Base-by-base conservation (phyloP, 2,888 invertebrate genomes). In the Platypus cylindrus region DNA sequence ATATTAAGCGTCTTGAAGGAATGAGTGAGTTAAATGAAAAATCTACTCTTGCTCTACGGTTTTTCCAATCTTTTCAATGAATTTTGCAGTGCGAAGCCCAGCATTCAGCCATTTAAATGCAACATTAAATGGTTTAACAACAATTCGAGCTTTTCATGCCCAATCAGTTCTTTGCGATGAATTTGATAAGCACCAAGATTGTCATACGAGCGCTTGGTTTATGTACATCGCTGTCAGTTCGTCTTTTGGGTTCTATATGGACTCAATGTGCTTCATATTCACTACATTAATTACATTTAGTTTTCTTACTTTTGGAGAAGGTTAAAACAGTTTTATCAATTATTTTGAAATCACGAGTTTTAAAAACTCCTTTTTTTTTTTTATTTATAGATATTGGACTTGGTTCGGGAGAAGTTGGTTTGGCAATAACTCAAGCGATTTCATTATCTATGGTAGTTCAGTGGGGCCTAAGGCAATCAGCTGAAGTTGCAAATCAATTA, bases 381-480 rank as follows among this genome's bases (percentile, higher is more conserved):
- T 9, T 24, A 11, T 3, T 11, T 24, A 13, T 17, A 48, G 48
- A 30, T 45, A 36, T 49, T 39, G 57, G 49, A 9, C 32, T 53
- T 13, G 26, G 32, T 7, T 72, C 72, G 30, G 75, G 74, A 14
- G 67, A 72, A 49, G 73, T 76, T 13, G 77, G 76, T 12, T 54
- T 77, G 25, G 76, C 75, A 1, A 75, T 77, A 40, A 73, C 77
- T 1, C 76, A 76, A 58, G 68, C 72, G 36, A 68, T 70, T 47
- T 67, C 64, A 7, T 53, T 76, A 43, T 72, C 73, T 2, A 66
- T 70, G 14, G 66, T 78, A 64, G 62, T 74, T 2, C 73, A 73
- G 51, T 89, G 85, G 77, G 85, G 83, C 1, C 80, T 89, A 55
- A 65, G 86, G 22, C 87, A 87, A 64, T 71, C 82, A 40, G 84